These are phyloP conservation scores for Ptychobarbus kaznakovi DNA, from an alignment of 2,797 vertebrate species.

Conservation along the genomic window DNA sequence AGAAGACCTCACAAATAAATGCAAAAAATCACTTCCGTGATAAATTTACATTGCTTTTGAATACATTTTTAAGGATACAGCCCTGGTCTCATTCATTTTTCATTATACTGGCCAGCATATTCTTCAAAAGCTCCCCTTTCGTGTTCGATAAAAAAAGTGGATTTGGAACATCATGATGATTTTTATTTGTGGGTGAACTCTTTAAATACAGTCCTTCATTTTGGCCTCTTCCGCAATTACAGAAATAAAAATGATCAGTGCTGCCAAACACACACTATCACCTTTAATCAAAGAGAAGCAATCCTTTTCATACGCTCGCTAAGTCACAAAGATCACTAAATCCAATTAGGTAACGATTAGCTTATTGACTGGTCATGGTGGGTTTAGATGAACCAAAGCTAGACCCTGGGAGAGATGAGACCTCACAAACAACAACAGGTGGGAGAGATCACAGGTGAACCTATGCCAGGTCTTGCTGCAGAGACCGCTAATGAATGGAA, in stretches of 20 bases:
- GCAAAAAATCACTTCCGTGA: background rate
- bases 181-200: background rate
- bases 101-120: background rate
- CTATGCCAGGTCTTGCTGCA: constrained; percentile 27
- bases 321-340: constrained; percentile 55
- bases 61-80: background rate
- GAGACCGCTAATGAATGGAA: constrained; percentile 31
- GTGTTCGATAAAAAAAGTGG: background rate
- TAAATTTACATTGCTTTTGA: background rate
- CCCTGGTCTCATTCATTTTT: background rate
- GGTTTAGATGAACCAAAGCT: constrained; percentile 52
- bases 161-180: background rate
- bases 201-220: constrained; percentile 7
- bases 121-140: background rate
- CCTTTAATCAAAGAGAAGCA: constrained; percentile 42
- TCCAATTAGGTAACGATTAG: constrained; percentile 62
- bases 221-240: background rate
- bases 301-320: constrained; percentile 33
- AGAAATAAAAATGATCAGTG: constrained; percentile 1
- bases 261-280: constrained; percentile 18
- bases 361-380: constrained; percentile 54
- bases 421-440: constrained; percentile 37
- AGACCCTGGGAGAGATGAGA: constrained; percentile 13
- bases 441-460: constrained; percentile 32
- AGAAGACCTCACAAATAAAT: background rate